phyloP scores from a whole-genome alignment of 2,888 invertebrate genomes.

The Oconnorella tubifera region DNA sequence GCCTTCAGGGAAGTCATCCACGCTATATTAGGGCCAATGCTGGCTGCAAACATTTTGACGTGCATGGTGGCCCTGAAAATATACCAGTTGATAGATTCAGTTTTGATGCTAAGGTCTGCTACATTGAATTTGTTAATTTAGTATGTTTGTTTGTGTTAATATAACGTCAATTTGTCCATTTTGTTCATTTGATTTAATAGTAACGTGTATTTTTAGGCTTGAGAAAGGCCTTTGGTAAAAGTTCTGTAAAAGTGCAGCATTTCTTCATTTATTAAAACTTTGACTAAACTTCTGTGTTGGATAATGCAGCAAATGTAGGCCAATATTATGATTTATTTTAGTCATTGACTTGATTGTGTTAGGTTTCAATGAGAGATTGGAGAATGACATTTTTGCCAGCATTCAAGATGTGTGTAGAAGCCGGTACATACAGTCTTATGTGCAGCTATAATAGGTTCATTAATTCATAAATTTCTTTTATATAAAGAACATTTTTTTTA shows the following conservation, averaged over 20 bases:
- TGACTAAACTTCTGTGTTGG: no score
- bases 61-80: constrained; percentile 52
- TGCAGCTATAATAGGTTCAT: constrained; percentile 52
- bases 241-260: no score
- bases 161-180: no score
- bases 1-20: constrained; percentile 45
- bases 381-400: constrained; percentile 48
- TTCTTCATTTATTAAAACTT: no score
- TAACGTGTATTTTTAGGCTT: no score
- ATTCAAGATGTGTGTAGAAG: constrained; percentile 46
- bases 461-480: no score
- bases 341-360: constrained; percentile 8
- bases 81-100: constrained; percentile 34
- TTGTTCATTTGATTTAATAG: no score
- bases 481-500: background rate
- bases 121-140: no score
- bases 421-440: constrained; percentile 51
- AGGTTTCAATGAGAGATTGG: constrained; percentile 49
- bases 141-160: no score
- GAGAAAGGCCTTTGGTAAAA: no score
- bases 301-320: no score
- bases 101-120: constrained; percentile 32
- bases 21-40: constrained; percentile 48
- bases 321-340: background rate
- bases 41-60: constrained; percentile 53